phyloP scores from a whole-genome alignment of 2,888 invertebrate genomes.

The Protophormia terraenovae region DNA sequence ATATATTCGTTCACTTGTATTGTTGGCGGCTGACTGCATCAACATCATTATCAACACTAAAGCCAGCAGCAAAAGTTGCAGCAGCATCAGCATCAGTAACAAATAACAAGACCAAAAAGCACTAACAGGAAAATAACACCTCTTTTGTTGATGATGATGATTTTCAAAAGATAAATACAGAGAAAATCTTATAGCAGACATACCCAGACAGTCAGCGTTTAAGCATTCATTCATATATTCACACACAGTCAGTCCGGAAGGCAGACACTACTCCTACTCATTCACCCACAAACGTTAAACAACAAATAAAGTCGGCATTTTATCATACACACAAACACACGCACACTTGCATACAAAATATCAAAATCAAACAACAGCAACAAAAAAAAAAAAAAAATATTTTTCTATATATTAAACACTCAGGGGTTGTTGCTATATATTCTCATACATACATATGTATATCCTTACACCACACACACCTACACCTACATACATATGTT shows the following conservation, averaged over 20 bases:
- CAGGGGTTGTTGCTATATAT: slow-evolving; percentile 57
- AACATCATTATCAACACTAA: background rate
- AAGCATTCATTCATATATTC: slow-evolving; percentile 22
- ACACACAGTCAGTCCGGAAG: slow-evolving; percentile 36
- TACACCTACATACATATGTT: background rate
- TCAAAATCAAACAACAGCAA: slow-evolving; percentile 50
- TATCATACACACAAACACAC: slow-evolving; percentile 7
- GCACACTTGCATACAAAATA: slow-evolving; percentile 41
- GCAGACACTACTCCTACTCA: slow-evolving; percentile 56
- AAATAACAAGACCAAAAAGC: background rate
- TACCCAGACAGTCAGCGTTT: slow-evolving; percentile 11
- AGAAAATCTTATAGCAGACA: slow-evolving; percentile 49
- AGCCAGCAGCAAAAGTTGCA: background rate
- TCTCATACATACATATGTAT: background rate
- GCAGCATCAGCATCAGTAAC: background rate
- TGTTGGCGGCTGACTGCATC: slow-evolving; percentile 40
- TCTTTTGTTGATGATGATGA: slow-evolving; percentile 40
- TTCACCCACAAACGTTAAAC: slow-evolving; percentile 43
- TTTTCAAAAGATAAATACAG: slow-evolving; percentile 52
- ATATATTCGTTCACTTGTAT: slow-evolving; percentile 16
- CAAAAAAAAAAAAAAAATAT: background rate
- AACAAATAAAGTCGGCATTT: slow-evolving; percentile 53
- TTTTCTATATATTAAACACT: slow-evolving; percentile 44
- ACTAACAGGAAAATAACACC: slow-evolving; percentile 50
- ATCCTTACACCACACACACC: background rate